Evolutionary conservation across 1,140 invertebrate genomes (phyloP).

Genomic region (Drosophila saltans): DNA sequence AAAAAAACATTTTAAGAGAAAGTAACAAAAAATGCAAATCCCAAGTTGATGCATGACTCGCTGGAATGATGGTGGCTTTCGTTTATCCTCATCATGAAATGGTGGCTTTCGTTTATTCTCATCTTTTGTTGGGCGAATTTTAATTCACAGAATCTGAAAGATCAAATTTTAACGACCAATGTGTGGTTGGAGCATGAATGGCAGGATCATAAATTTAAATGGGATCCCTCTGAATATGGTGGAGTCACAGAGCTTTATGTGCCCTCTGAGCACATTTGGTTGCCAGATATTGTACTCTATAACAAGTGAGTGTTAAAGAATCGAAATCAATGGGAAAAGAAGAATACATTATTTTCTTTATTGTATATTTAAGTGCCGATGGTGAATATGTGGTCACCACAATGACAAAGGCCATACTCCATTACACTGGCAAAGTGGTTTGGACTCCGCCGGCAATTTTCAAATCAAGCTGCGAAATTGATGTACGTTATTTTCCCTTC

Average conservation of each 20-base stretch:
- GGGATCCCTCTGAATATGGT: slow-evolving; percentile 97
- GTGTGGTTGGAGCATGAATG: slow-evolving; percentile 98
- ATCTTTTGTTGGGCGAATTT: slow-evolving; percentile 20
- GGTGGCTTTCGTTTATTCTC: not conserved
- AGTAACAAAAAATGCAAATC: slow-evolving; percentile 61
- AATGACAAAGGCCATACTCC: slow-evolving; percentile 98
- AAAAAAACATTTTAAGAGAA: slow-evolving; percentile 22
- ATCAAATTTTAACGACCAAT: slow-evolving; percentile 98
- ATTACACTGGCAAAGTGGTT: slow-evolving; percentile 93
- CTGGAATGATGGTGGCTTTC: not conserved
- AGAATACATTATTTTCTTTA: no score
- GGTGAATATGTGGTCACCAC: slow-evolving; percentile 99
- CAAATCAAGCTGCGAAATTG: slow-evolving; percentile 98
- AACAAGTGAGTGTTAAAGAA: slow-evolving; percentile 91
- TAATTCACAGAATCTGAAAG: slow-evolving; percentile 92
- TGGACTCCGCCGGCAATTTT: slow-evolving; percentile 98
- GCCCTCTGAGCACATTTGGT: slow-evolving; percentile 96
- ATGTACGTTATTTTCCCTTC: slow-evolving; percentile 98
- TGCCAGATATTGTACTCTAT: slow-evolving; percentile 98
- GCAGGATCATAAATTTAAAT: slow-evolving; percentile 98
- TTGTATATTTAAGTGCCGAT: slow-evolving; percentile 89
- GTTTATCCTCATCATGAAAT: not conserved
- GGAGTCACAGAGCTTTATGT: slow-evolving; percentile 96
- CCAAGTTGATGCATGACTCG: slow-evolving; percentile 66
- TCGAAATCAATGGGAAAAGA: no score